phyloP scores from a whole-genome alignment of 2,113 vertebrate species.

The Rana temporaria region DNA sequence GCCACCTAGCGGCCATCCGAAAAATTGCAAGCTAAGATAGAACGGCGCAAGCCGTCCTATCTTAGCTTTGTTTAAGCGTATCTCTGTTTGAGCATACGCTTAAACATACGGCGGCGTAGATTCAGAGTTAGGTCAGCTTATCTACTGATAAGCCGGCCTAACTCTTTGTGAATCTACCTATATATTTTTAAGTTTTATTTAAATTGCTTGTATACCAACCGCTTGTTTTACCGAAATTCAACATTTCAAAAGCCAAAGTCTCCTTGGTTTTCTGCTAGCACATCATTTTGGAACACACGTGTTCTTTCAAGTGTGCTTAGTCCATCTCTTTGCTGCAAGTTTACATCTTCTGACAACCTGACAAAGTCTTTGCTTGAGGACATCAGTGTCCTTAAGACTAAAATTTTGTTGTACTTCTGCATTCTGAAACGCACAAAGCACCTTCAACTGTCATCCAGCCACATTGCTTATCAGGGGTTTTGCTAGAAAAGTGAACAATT shows the following conservation, averaged over 20 bases:
- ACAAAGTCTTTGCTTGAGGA: conserved; percentile 36
- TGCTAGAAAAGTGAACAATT: conserved; percentile 28
- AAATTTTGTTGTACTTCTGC: conserved; percentile 7
- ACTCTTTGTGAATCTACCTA: no score
- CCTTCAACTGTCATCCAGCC: conserved; percentile 33
- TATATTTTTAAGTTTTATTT: no score
- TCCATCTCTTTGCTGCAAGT: conserved; percentile 16
- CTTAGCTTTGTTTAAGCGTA: no score
- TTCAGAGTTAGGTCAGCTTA: no score
- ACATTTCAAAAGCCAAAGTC: background rate
- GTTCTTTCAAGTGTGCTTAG: conserved; percentile 29
- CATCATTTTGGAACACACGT: conserved; percentile 10
- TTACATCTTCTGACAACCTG: conserved; percentile 45
- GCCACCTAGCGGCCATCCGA: no score
- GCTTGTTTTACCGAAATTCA: background rate
- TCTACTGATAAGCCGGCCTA: no score
- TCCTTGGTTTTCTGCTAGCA: conserved; percentile 27
- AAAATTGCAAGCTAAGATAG: no score
- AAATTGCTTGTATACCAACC: background rate
- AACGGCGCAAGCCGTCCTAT: no score
- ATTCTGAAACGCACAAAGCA: conserved; percentile 8
- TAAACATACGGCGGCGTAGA: no score
- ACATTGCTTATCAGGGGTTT: background rate
- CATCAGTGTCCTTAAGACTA: conserved; percentile 37
- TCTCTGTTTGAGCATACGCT: no score